A percentile compares a stretch with the other conserved stretches of the same genome.
Conservation (phyloP, 37 sponge, comb jelly and placozoan genomes). For the Cliona cf. orientalis region DNA sequence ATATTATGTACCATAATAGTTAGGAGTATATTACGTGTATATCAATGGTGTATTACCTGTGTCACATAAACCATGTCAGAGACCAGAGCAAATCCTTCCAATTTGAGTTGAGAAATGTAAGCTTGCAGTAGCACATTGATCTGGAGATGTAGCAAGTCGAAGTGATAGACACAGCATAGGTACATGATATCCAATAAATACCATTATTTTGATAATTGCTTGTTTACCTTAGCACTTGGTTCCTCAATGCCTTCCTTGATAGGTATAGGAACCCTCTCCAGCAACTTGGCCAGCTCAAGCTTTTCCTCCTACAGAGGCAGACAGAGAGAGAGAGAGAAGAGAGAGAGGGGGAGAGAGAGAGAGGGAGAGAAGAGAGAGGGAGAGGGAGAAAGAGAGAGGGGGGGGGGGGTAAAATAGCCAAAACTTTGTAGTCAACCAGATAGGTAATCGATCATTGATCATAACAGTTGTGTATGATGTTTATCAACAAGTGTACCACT, state of each 20-base stretch:
- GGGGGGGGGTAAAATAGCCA: too few species aligned
- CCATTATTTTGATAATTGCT: too few species aligned
- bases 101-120: constrained; percentile 97
- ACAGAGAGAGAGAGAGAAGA: not conserved
- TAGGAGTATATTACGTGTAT: not conserved
- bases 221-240: constrained; percentile 93
- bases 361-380: not conserved
- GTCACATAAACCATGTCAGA: constrained; percentile 99
- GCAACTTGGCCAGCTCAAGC: constrained; percentile 89
- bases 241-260: constrained; percentile 99
- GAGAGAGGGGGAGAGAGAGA: not conserved
- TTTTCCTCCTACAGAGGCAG: constrained; percentile 86
- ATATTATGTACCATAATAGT: too few species aligned
- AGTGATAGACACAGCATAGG: not conserved
- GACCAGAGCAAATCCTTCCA: constrained; percentile 97
- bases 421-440: too few species aligned
- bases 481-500: too few species aligned
- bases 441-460: too few species aligned
- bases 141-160: constrained; percentile 14
- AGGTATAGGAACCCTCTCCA: constrained; percentile 96
- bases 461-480: too few species aligned
- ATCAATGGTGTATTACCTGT: constrained; percentile 70
- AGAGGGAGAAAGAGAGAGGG: too few species aligned
- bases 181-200: not conserved
- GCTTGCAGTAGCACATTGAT: constrained; percentile 96